These are phyloP conservation scores for Grammomys surdaster DNA, from an alignment of 2,113 vertebrate species.

Conservation along the genomic window DNA sequence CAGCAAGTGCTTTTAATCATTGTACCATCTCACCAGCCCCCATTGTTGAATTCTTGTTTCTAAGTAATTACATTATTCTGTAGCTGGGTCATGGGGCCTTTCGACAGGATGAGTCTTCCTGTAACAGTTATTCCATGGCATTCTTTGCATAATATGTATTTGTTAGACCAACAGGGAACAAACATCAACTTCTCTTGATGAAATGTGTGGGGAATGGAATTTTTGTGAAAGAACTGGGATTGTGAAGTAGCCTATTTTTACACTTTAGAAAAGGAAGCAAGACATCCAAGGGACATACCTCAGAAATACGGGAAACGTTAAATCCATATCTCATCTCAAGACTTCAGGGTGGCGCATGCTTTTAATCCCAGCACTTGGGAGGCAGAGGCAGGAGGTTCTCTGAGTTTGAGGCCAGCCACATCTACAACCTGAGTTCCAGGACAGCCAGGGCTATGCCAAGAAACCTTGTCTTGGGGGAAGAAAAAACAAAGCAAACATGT, in stretches of 20 bases:
- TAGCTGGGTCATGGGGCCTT: background rate
- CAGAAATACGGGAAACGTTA: background rate
- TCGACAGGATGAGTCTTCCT: background rate
- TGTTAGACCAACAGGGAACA: conserved; percentile 2
- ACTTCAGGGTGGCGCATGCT: background rate
- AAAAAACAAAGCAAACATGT: background rate
- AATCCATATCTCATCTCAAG: conserved; percentile 19
- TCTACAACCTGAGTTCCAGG: background rate
- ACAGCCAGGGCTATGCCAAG: background rate
- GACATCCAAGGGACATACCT: background rate
- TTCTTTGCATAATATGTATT: background rate
- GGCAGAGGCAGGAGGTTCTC: background rate
- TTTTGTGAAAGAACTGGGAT: background rate
- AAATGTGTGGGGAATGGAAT: conserved; percentile 20
- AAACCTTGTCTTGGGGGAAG: background rate
- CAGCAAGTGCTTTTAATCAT: background rate
- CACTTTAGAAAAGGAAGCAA: background rate
- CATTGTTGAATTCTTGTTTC: background rate
- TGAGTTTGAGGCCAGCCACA: background rate
- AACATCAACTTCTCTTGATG: background rate
- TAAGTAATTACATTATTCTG: background rate
- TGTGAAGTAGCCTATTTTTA: background rate
- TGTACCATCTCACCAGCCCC: background rate
- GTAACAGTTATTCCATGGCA: conserved; percentile 8
- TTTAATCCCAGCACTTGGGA: background rate